Conservation (phyloP, 2,888 invertebrate genomes). For the Polydrusus pterygomalis region DNA sequence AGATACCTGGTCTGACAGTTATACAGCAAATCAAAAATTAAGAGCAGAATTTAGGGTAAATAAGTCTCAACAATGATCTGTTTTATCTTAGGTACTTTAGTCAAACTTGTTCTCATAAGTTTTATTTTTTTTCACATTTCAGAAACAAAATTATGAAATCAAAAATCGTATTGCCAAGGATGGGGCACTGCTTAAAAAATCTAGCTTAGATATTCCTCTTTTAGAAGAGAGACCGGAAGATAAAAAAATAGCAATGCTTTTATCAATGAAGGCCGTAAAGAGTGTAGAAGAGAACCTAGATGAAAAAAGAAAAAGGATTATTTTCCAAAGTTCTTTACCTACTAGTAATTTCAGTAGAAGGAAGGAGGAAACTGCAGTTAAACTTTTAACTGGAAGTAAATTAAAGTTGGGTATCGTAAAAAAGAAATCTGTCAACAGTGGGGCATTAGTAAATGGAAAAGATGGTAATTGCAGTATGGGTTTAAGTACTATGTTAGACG, state of each 20-base stretch:
- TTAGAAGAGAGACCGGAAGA: slow-evolving; percentile 89
- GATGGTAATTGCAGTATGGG: not conserved
- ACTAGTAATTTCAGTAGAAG: slow-evolving; percentile 65
- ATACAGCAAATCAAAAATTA: slow-evolving; percentile 90
- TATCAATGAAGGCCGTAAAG: slow-evolving; percentile 79
- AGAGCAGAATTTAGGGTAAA: slow-evolving; percentile 90
- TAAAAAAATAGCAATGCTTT: slow-evolving; percentile 83
- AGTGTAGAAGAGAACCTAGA: slow-evolving; percentile 76
- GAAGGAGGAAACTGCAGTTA: slow-evolving; percentile 68
- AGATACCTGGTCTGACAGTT: slow-evolving; percentile 92
- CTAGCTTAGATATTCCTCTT: slow-evolving; percentile 85
- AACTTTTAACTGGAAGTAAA: slow-evolving; percentile 61
- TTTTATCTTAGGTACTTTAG: too few relatives aligned
- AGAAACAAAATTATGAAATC: slow-evolving; percentile 85
- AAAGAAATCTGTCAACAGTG: slow-evolving; percentile 51
- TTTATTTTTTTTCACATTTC: slow-evolving; percentile 56
- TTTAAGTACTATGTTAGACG: not conserved
- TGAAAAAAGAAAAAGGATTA: slow-evolving; percentile 65
- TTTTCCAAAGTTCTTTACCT: slow-evolving; percentile 68
- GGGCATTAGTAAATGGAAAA: not conserved
- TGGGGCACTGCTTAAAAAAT: slow-evolving; percentile 81
- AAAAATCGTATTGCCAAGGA: slow-evolving; percentile 84
- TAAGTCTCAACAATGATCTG: not conserved
- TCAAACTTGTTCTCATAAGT: not conserved
- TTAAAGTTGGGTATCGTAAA: slow-evolving; percentile 60